Evolutionary conservation across 2,113 vertebrate species (phyloP), one percentile per base, ranked within the genome.

Genomic region (Symphodus melops): DNA sequence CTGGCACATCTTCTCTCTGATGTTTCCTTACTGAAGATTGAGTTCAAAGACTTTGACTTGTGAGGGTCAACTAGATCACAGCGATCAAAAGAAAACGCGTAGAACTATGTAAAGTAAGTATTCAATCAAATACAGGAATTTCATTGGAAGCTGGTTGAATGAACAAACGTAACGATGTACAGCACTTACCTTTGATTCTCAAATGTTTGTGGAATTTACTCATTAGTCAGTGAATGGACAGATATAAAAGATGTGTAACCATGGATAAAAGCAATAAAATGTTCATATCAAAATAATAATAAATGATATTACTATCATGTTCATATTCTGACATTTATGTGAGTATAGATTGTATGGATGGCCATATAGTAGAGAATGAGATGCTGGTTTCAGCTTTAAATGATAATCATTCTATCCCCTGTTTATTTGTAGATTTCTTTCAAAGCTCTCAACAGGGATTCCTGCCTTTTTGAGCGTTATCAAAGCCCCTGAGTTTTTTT

Each of bases 331-430:
- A 48, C 44, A 17, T 44, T 39, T 49, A 49, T n/a, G n/a, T n/a
- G n/a, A 66, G 10, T 33, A 37, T 8, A 13, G 13, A 59, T 28
- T 39, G 10, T 6, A 10, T 39, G 9, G 16, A 19, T 49, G 48
- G 14, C 19, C 19, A 16, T 19, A 8, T n/a, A 7, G 17, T n/a
- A 2, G 17, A 49, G 1, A 19, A 19, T 8, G 7, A n/a, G 48
- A 49, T n/a, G 48, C 48, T 42, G 20, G 56, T 73, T 37, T 68
- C 55, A 36, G 25, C 42, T 8, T 16, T 60, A 42, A 62, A 65
- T 44, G 64, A 81, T 72, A 62, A 82, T 87, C 69, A 65, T 55
- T 77, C 68, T 46, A n/a, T 37, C 48, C 54, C 28, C 28, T 41
- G 58, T 85, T 81, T 75, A 46, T 69, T 66, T 71, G 55, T 42